phyloP scores from a whole-genome alignment of 2,888 invertebrate genomes.

The Trissoscelio sp. region DNA sequence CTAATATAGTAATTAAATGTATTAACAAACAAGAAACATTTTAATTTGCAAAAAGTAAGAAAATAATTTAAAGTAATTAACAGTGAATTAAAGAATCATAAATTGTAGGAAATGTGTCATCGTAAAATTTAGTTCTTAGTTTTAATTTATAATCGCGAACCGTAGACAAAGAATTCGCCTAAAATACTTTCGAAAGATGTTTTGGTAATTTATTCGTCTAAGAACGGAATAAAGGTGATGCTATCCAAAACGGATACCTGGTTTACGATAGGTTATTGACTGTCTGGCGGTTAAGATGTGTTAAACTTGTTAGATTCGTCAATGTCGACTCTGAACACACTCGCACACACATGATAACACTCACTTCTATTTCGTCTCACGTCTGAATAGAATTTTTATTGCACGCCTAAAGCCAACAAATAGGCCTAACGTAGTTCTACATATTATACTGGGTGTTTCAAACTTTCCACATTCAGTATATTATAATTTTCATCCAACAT shows the following conservation, averaged over 20 bases:
- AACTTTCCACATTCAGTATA: too few species aligned
- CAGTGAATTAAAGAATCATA: too few species aligned
- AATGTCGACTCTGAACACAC: slow-evolving; percentile 60
- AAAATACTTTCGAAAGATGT: slow-evolving; percentile 52
- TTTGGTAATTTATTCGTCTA: slow-evolving; percentile 64
- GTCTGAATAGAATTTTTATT: slow-evolving; percentile 69
- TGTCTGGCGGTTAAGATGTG: slow-evolving; percentile 72
- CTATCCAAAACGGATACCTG: slow-evolving; percentile 74
- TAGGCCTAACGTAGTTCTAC: slow-evolving; percentile 50
- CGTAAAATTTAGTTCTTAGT: neutral
- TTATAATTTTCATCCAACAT: too few species aligned
- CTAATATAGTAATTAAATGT: too few species aligned
- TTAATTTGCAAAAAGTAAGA: neutral
- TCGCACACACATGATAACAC: slow-evolving; percentile 51
- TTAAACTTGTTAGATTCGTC: slow-evolving; percentile 73
- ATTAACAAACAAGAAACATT: too few species aligned
- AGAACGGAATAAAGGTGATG: slow-evolving; percentile 72
- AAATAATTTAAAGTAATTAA: too few species aligned
- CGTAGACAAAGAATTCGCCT: slow-evolving; percentile 50
- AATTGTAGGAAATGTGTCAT: neutral
- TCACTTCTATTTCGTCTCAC: slow-evolving; percentile 69
- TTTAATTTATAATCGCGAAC: slow-evolving; percentile 18
- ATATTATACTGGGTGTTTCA: slow-evolving; percentile 46
- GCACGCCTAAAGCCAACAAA: slow-evolving; percentile 50
- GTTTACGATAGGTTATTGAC: slow-evolving; percentile 74